These are phyloP conservation scores for Zosterops pallidus DNA, from an alignment of 2,113 vertebrate genomes.

Conservation along the genomic window DNA sequence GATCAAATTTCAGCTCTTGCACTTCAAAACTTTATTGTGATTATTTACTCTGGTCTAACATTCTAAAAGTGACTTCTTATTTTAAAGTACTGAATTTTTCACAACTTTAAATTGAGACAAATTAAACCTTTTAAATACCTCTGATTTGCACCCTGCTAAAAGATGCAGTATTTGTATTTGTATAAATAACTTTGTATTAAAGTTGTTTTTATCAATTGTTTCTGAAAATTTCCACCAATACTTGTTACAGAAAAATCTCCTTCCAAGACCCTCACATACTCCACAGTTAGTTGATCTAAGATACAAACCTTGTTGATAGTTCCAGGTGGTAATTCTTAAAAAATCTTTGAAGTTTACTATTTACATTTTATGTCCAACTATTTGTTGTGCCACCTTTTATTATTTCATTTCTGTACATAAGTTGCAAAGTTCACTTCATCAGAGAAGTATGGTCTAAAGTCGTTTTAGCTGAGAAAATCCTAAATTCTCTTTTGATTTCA, in stretches of 20 bases:
- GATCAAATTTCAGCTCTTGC: not conserved
- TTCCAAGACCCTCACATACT: not conserved
- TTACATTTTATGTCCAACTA: not conserved
- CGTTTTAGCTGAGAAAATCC: not conserved
- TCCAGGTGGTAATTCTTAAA: not conserved
- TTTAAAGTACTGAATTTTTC: not conserved
- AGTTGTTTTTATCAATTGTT: not conserved
- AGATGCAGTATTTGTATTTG: not conserved
- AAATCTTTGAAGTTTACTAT: not conserved
- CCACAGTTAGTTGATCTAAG: not conserved
- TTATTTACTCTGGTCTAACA: not conserved
- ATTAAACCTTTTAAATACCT: not conserved
- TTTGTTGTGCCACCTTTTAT: not conserved
- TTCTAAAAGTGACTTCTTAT: not conserved
- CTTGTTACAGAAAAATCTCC: not conserved
- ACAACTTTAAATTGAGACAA: not conserved
- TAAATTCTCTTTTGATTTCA: not conserved
- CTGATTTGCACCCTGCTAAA: not conserved
- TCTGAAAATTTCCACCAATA: not conserved
- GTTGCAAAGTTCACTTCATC: not conserved
- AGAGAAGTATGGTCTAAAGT: not conserved
- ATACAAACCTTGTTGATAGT: not conserved
- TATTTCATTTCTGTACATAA: not conserved
- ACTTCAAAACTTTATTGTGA: not conserved
- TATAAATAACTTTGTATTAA: not conserved